Conservation (phyloP, 2,113 vertebrate species). For the Brachionichthys hirsutus region DNA sequence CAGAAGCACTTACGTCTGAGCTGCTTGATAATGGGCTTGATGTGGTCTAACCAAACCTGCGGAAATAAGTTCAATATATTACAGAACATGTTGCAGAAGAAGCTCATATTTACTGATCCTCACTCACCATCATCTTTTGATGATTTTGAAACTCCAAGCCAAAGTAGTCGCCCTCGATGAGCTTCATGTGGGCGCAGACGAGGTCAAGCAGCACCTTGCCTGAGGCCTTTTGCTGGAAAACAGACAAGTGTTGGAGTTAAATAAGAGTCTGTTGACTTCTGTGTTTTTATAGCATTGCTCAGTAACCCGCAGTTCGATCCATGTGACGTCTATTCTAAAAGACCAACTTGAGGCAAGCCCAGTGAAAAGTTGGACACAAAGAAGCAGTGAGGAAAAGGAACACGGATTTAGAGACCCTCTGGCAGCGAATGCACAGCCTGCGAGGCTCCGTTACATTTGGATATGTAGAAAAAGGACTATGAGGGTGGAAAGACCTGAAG, state of each 20-base stretch:
- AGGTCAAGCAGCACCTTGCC: slow-evolving; percentile 92
- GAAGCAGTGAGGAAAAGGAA: slow-evolving; percentile 19
- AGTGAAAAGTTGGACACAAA: slow-evolving; percentile 14
- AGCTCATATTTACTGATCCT: slow-evolving; percentile 19
- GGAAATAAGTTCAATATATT: slow-evolving; percentile 4
- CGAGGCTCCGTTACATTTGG: slow-evolving; percentile 32
- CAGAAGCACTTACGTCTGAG: slow-evolving; percentile 90
- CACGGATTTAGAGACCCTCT: neutral
- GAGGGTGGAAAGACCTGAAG: neutral
- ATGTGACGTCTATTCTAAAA: slow-evolving; percentile 9
- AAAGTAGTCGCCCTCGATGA: slow-evolving; percentile 98
- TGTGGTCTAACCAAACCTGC: slow-evolving; percentile 96
- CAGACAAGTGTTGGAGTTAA: slow-evolving; percentile 6
- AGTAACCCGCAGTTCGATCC: slow-evolving; percentile 2
- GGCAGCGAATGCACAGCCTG: slow-evolving; percentile 27
- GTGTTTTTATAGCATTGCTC: neutral
- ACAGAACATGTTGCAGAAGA: neutral
- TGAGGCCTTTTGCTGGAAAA: slow-evolving; percentile 86
- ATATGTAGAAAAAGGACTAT: slow-evolving; percentile 8
- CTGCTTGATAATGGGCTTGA: slow-evolving; percentile 96
- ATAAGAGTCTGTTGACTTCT: neutral
- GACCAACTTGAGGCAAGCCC: neutral
- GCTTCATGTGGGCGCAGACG: slow-evolving; percentile 93
- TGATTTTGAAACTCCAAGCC: slow-evolving; percentile 95
- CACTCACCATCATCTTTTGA: slow-evolving; percentile 91